Evolutionary conservation across 2,113 vertebrate species (phyloP), one percentile per base, ranked within the genome.

Genomic region (Bungarus multicinctus): DNA sequence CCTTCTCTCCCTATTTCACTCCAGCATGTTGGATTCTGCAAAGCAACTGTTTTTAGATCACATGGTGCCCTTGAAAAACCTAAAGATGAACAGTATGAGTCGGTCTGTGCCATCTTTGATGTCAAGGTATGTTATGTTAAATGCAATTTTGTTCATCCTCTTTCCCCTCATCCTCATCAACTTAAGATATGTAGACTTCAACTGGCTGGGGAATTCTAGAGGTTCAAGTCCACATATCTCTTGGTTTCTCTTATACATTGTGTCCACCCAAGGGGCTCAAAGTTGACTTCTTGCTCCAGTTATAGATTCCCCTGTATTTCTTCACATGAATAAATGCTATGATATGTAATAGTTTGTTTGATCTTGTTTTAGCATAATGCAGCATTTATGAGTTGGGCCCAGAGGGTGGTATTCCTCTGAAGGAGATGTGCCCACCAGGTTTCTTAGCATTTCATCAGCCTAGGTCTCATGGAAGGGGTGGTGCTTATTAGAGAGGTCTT

Each of bases 51-150:
- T 47, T 47, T 47, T 47, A 47, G 47, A 47, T 47, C 47, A 1
- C 47, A 47, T 8, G 47, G 5, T 20, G 23, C 20, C 45, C 1
- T 1, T 18, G 25, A 3, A 64, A 1, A 43, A 0, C 5, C 58
- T 85, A 95, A 96, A 91, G 87, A 96, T 0, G 60, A 97, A 0
- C 96, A 74, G 16, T 39, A 34, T 74, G 69, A 74, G 69, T 39
- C 97, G 52, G 18, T 95, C 52, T 98, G 98, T 93, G 87, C 74
- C 0, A 0, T 98, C 89, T 98, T 97, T 0, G 95, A 93, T 45
- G 85, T 94, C 5, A 96, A 97, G 98, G 98, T 98, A 98, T 88
- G 14, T 69, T n/a, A 18, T 8, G 2, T 88, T 50, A 55, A 58
- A 47, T 30, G 8, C 18, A 16, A 54, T 16, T 91, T 91, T 93